Evolutionary conservation across 2,113 vertebrate species (phyloP).

Genomic region (Tragulus kanchil): DNA sequence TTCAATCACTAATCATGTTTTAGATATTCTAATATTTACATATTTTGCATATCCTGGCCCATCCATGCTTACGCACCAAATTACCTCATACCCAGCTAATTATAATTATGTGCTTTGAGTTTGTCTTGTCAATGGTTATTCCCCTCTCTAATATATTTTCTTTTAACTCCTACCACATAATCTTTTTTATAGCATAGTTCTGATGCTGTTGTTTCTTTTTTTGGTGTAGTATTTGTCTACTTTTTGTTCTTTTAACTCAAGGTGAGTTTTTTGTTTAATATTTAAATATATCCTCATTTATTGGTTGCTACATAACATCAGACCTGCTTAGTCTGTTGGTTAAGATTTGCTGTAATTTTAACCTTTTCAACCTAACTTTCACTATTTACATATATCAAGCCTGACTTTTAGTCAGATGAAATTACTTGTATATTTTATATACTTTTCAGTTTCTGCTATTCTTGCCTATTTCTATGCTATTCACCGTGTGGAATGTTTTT

Average conservation of each 20-base stretch:
- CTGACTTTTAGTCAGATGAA: neutral
- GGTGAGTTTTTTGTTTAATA: neutral
- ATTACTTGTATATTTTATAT: neutral
- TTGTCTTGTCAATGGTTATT: neutral
- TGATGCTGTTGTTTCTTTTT: neutral
- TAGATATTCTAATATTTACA: neutral
- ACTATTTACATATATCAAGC: neutral
- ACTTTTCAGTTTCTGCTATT: neutral
- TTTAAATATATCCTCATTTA: neutral
- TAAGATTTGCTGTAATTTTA: neutral
- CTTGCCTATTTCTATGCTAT: neutral
- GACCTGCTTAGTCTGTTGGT: neutral
- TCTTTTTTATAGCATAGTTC: neutral
- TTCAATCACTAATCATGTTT: neutral
- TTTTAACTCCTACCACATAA: neutral
- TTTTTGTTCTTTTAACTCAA: neutral
- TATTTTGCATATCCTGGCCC: neutral
- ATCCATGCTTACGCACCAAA: neutral
- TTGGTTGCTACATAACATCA: neutral
- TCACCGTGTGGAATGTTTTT: constrained; percentile 24
- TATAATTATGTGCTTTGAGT: neutral
- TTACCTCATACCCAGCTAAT: neutral
- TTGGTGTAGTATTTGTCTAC: neutral
- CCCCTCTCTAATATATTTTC: neutral
- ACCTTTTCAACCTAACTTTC: neutral